phyloP scores from a whole-genome alignment of 2,113 vertebrate genomes.

The Xerus inauris region DNA sequence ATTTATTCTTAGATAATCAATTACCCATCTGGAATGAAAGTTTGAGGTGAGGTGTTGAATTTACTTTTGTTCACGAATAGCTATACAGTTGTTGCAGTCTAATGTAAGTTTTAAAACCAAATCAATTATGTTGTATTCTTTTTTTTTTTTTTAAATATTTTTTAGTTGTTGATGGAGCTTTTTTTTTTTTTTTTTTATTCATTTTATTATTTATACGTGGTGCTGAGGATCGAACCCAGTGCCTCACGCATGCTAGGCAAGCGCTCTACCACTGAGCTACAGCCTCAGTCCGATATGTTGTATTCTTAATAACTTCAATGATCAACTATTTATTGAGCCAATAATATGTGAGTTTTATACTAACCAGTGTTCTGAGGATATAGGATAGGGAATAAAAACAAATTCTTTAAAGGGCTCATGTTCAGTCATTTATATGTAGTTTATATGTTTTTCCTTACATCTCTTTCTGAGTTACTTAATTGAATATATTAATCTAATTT shows the following conservation, averaged over 20 bases:
- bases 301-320: background rate
- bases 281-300: no score
- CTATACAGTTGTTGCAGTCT: background rate
- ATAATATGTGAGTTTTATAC: background rate
- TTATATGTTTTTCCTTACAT: background rate
- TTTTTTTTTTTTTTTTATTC: no score
- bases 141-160: no score
- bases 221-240: no score
- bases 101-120: background rate
- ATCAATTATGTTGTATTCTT: background rate
- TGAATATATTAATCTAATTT: background rate
- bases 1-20: background rate
- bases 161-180: no score
- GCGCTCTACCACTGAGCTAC: no score
- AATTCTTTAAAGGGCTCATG: background rate
- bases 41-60: background rate
- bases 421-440: background rate
- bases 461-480: background rate
- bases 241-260: no score
- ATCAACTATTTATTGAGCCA: background rate
- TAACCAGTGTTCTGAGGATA: background rate
- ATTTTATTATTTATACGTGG: no score
- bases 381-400: background rate
- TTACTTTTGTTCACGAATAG: background rate
- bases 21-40: constrained; percentile 22